Evolutionary conservation across 2,797 vertebrate genomes (phyloP).

Genomic region (Tachyglossus aculeatus): DNA sequence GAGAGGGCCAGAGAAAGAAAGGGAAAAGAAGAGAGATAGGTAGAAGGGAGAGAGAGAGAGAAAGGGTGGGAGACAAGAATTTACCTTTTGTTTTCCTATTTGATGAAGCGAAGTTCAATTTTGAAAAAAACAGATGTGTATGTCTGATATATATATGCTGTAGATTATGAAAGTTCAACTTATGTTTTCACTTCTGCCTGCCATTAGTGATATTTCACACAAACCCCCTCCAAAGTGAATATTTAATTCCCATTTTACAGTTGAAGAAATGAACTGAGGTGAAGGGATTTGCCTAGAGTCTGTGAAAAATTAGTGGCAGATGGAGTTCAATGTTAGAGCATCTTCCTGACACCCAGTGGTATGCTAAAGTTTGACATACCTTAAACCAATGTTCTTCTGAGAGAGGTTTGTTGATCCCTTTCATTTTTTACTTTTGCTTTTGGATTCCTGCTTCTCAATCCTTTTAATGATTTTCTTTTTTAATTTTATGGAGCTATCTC

Average conservation of each 20-base stretch:
- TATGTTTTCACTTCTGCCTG: too few relatives aligned
- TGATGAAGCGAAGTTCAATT: neutral
- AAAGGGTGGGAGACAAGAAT: too few relatives aligned
- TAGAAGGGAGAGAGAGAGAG: neutral
- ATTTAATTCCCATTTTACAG: neutral
- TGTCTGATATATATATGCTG: too few relatives aligned
- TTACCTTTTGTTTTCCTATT: conserved; percentile 57
- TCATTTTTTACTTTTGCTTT: neutral
- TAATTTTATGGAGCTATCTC: neutral
- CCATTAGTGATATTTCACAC: too few relatives aligned
- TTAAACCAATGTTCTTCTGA: too few relatives aligned
- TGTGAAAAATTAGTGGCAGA: neutral
- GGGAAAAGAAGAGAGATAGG: conserved; percentile 21
- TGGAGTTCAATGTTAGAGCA: neutral
- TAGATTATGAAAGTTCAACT: too few relatives aligned
- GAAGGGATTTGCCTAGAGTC: neutral
- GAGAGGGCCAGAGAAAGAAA: too few relatives aligned
- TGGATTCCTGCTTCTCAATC: neutral
- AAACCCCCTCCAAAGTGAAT: too few relatives aligned
- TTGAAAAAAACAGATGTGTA: too few relatives aligned
- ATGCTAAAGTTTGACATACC: too few relatives aligned
- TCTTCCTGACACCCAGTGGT: neutral
- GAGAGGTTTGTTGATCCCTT: too few relatives aligned
- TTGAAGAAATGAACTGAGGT: neutral
- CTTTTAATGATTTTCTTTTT: too few relatives aligned